phyloP scores from a whole-genome alignment of 2,888 invertebrate species.

The Cephonodes hylas region DNA sequence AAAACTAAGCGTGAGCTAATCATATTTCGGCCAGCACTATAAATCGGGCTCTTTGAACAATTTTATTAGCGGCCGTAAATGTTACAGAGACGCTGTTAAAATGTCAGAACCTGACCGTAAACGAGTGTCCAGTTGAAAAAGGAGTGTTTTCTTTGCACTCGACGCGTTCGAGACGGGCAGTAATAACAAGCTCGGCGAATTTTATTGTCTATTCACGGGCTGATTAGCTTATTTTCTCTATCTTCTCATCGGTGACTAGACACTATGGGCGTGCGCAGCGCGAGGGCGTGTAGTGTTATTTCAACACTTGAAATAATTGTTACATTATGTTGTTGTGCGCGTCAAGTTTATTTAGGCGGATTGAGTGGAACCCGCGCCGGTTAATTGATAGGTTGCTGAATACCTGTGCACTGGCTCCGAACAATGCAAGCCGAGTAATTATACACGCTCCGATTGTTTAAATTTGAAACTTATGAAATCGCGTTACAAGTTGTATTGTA shows the following conservation, averaged over 20 bases:
- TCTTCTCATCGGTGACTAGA: slow-evolving; percentile 64
- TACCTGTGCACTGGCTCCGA: slow-evolving; percentile 72
- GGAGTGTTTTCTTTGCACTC: slow-evolving; percentile 74
- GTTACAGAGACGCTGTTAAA: slow-evolving; percentile 73
- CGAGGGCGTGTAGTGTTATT: slow-evolving; percentile 51
- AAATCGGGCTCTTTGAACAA: slow-evolving; percentile 70
- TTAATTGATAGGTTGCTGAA: slow-evolving; percentile 74
- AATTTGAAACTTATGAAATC: slow-evolving; percentile 77
- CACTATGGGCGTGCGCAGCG: slow-evolving; percentile 40
- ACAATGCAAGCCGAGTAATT: slow-evolving; percentile 71
- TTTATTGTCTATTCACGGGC: slow-evolving; percentile 70
- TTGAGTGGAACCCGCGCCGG: slow-evolving; percentile 50
- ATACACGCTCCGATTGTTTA: slow-evolving; percentile 73
- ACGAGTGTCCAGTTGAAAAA: slow-evolving; percentile 69
- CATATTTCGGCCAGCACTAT: slow-evolving; percentile 51
- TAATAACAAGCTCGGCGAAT: slow-evolving; percentile 66
- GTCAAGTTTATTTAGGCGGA: slow-evolving; percentile 68
- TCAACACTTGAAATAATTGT: slow-evolving; percentile 53
- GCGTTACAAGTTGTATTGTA: slow-evolving; percentile 56
- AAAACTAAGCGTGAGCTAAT: slow-evolving; percentile 42
- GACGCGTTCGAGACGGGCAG: slow-evolving; percentile 44
- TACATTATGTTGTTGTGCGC: slow-evolving; percentile 33
- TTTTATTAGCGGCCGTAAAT: slow-evolving; percentile 72
- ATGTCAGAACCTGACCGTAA: slow-evolving; percentile 75
- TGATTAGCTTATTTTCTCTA: slow-evolving; percentile 75